Evolutionary conservation across 92 coral and sea anemone species (phyloP).

Genomic region (Phenganax subtilis): DNA sequence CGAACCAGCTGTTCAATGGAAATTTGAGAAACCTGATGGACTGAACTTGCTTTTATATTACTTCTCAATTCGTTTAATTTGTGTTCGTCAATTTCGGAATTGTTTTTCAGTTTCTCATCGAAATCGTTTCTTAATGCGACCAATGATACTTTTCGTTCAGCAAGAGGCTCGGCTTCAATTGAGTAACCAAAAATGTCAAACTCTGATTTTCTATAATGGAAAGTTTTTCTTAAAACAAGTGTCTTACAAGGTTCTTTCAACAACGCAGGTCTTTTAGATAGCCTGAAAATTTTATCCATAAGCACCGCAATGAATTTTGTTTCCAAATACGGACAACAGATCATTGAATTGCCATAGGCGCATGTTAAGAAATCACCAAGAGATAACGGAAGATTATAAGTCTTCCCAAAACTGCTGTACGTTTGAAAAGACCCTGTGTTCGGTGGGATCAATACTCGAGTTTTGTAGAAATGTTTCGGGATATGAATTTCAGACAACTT

Average conservation of each 20-base stretch:
- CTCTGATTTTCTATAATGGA: not conserved
- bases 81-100: not conserved
- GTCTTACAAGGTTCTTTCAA: not conserved
- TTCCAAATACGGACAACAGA: not conserved
- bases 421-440: not conserved
- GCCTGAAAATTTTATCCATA: constrained; percentile 1
- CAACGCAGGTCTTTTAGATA: not conserved
- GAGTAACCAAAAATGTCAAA: not conserved
- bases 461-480: constrained; percentile 24
- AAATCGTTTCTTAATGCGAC: not conserved
- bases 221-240: not conserved
- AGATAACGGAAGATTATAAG: not conserved
- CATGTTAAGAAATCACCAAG: constrained; percentile 16
- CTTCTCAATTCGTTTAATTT: not conserved
- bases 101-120: constrained; percentile 5
- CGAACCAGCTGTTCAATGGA: not conserved
- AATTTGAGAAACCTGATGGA: not conserved
- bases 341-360: constrained; percentile 11
- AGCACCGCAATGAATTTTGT: constrained; percentile 10
- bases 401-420: not conserved
- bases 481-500: constrained; percentile 9
- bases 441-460: not conserved
- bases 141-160: not conserved
- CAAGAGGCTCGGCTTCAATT: not conserved
- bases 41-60: not conserved